Evolutionary conservation across 1,140 invertebrate genomes (phyloP).

Genomic region (Tribolium madens): DNA sequence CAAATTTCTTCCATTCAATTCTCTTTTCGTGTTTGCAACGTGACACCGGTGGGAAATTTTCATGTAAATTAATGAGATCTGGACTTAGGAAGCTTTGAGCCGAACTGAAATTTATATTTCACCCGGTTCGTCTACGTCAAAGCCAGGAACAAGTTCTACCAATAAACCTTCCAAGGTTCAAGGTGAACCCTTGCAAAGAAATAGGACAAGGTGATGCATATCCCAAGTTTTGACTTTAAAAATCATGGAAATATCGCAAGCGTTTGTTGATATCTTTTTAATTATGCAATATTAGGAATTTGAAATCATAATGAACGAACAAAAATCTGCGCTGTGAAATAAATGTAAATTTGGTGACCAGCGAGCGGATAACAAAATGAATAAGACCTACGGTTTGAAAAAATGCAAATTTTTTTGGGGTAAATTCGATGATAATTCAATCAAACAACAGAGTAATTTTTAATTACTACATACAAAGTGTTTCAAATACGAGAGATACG

Average conservation of each 20-base stretch:
- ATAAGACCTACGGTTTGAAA: neutral
- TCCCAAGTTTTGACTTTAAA: no score
- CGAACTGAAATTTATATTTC: slow-evolving; percentile 32
- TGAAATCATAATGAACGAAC: neutral
- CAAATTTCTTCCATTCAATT: slow-evolving; percentile 22
- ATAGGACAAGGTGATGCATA: no score
- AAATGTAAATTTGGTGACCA: neutral
- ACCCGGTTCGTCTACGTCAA: slow-evolving; percentile 34
- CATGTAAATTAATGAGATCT: slow-evolving; percentile 36
- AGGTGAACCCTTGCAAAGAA: neutral
- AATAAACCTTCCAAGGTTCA: slow-evolving; percentile 22
- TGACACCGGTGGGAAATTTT: slow-evolving; percentile 34
- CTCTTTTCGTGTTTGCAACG: slow-evolving; percentile 30
- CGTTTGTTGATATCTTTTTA: no score
- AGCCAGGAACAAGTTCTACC: slow-evolving; percentile 13
- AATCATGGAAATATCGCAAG: no score
- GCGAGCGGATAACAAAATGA: neutral
- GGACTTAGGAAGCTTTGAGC: slow-evolving; percentile 28
- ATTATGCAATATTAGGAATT: no score
- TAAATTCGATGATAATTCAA: neutral
- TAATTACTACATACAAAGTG: no score
- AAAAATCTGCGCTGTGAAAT: neutral
- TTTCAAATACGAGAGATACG: no score
- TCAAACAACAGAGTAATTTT: neutral
- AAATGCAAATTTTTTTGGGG: neutral